Percentiles rank a stretch among this genome's conserved stretches.
Evolutionary conservation across 2,888 invertebrate species (phyloP).

Genomic region (Tenthredo livida): DNA sequence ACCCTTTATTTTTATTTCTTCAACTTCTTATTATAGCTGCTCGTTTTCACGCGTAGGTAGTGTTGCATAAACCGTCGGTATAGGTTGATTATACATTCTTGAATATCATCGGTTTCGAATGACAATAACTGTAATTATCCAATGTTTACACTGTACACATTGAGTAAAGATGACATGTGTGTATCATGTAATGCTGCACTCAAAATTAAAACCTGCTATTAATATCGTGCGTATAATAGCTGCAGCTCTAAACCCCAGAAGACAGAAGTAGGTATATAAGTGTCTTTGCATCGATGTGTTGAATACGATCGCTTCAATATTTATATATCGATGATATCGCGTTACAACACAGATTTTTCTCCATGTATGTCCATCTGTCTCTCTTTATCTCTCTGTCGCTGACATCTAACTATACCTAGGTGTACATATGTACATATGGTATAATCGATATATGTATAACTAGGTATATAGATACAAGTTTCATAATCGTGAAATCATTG

Average conservation of each 20-base stretch:
- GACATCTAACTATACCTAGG: neutral
- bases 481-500: slow-evolving; percentile 2
- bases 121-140: neutral
- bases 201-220: neutral
- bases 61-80: neutral
- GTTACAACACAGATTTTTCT: slow-evolving; percentile 7
- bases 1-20: neutral
- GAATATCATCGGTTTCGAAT: neutral
- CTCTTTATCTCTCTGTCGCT: neutral
- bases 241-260: neutral
- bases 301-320: neutral
- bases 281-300: neutral
- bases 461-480: neutral
- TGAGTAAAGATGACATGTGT: neutral
- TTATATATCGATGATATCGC: neutral
- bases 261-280: neutral
- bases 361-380: neutral
- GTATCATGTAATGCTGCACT: neutral
- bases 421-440: neutral
- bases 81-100: neutral
- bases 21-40: neutral
- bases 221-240: neutral
- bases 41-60: neutral
- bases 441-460: neutral
- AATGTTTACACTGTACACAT: neutral